These are phyloP conservation scores for Ivindomyrus marchei DNA, from an alignment of 2,113 vertebrate species.

Conservation along the genomic window DNA sequence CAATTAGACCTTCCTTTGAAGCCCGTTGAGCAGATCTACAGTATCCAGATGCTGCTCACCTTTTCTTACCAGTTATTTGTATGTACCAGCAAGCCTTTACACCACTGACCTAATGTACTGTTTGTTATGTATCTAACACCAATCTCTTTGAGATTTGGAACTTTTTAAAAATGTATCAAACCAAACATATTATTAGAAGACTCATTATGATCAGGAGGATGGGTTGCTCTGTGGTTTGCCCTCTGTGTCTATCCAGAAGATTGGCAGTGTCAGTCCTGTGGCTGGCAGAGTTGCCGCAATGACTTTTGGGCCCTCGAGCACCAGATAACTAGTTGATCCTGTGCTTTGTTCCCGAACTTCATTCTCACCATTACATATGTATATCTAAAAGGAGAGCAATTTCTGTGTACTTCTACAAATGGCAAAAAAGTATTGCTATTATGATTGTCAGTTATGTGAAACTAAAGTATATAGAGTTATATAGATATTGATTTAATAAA, in stretches of 20 bases:
- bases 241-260: neutral
- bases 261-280: neutral
- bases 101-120: neutral
- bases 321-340: neutral
- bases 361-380: neutral
- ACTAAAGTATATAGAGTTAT: neutral
- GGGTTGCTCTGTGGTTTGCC: neutral
- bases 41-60: constrained; percentile 80
- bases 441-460: neutral
- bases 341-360: neutral
- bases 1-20: constrained; percentile 74
- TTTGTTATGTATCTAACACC: neutral
- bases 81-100: constrained; percentile 38
- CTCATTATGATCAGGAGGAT: neutral
- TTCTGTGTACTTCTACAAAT: neutral
- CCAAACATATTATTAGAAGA: neutral
- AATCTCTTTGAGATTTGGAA: neutral
- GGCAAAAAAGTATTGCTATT: neutral
- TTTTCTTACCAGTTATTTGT: constrained; percentile 88
- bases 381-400: neutral
- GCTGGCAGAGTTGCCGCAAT: neutral
- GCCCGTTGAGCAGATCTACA: constrained; percentile 70
- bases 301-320: neutral
- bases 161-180: neutral
- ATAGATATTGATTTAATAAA: neutral